Evolutionary conservation across 2,797 vertebrate genomes (phyloP), one percentile per base, ranked within the genome.

Genomic region (Sphenodon punctatus): DNA sequence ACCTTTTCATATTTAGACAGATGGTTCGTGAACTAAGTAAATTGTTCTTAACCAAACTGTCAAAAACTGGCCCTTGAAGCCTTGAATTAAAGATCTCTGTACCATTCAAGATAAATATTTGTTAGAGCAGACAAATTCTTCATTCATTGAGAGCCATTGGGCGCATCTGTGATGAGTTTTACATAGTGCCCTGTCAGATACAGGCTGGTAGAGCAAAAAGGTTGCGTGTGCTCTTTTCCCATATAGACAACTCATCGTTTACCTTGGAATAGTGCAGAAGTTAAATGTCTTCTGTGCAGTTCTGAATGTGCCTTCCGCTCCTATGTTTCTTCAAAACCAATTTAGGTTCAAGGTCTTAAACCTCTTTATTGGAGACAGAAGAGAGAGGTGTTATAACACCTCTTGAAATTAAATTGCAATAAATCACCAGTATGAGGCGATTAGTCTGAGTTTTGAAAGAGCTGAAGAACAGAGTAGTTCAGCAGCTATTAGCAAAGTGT

Each of bases 321-420:
- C 41, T 59, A 53, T 15, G 60, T 34, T 67, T 86, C 42, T 51
- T 63, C 56, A 49, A 53, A 76, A 53, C 6, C 53, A 8, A 19
- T 8, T 67, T 5, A 23, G 41, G 9, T 36, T 78, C 56, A 82
- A 66, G 43, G 48, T 80, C 65, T 60, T 64, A 38, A 61, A 46
- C 23, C 64, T 67, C 27, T 73, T 34, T n/a, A 66, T 78, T 65
- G 77, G 74, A 69, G 67, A 45, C 55, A 53, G 13, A 63, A 34
- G 66, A 72, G 72, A 63, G 34, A 63, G 19, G n/a, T 43, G 64
- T 0, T 71, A 64, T 22, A 71, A 34, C 36, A 32, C 19, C n/a
- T 4, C 11, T 63, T 75, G 17, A 49, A 72, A 67, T 42, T 15
- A 30, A 66, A 60, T 63, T 32, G 3, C 0, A 0, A 56, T n/a